Conservation (phyloP, 2,888 invertebrate species). For the Pterobdella sp. region DNA sequence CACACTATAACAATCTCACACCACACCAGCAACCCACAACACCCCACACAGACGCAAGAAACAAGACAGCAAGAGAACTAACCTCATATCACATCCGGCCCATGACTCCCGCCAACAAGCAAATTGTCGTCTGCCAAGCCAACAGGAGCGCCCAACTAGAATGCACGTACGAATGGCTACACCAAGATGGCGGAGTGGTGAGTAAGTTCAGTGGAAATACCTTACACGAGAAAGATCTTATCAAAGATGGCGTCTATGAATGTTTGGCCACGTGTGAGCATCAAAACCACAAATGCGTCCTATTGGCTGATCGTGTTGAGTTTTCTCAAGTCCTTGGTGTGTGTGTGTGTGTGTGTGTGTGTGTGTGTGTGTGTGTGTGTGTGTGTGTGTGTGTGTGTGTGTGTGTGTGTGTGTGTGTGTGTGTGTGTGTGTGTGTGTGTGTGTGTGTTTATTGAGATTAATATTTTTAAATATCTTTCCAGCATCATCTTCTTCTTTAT, state of each 20-base stretch:
- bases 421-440: constrained; percentile 3
- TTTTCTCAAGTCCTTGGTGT: too few relatives aligned
- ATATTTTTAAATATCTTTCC: neutral
- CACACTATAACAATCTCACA: too few relatives aligned
- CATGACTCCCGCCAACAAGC: neutral
- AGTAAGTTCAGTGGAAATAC: neutral
- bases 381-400: too few relatives aligned
- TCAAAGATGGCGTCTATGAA: neutral
- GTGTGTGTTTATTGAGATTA: neutral
- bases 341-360: neutral
- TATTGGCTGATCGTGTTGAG: neutral
- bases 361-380: too few relatives aligned
- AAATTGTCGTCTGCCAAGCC: neutral
- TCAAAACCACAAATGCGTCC: neutral
- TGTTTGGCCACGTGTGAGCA: neutral
- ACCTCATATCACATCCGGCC: neutral
- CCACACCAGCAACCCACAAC: neutral
- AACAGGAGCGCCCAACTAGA: neutral
- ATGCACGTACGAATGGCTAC: neutral
- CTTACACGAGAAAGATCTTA: neutral
- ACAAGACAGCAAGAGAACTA: neutral
- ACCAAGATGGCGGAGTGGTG: neutral
- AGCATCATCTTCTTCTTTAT: neutral
- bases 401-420: constrained; percentile 6
- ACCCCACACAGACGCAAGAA: neutral